phyloP scores from a whole-genome alignment of 2,113 vertebrate species.

The Sylvilagus bachmani region DNA sequence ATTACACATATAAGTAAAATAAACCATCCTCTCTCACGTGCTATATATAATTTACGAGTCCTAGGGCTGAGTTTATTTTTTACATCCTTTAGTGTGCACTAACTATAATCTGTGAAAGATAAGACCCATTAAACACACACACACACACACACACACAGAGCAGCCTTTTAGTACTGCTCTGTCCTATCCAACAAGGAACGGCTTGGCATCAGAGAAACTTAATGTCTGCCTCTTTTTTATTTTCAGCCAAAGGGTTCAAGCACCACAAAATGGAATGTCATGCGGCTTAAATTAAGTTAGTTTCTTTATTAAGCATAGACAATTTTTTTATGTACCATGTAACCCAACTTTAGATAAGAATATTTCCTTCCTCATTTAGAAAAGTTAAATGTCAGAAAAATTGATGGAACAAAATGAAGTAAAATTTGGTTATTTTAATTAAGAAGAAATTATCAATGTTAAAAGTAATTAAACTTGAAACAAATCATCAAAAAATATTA shows the following conservation, averaged over 20 bases:
- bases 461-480: conserved; percentile 67
- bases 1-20: not conserved
- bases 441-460: conserved; percentile 51
- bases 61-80: not conserved
- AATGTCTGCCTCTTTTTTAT: not conserved
- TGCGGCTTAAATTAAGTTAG: not conserved
- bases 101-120: conserved; percentile 33
- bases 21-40: not conserved
- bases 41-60: not conserved
- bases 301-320: conserved; percentile 16
- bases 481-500: not conserved
- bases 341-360: conserved; percentile 25
- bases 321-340: conserved; percentile 50
- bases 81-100: conserved; percentile 1
- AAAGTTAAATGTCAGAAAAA: not conserved
- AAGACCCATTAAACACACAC: too few species aligned
- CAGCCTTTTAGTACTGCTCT: not conserved
- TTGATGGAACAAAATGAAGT: conserved; percentile 51
- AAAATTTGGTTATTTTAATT: conserved; percentile 53
- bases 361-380: conserved; percentile 58
- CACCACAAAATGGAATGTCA: not conserved
- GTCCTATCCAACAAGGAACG: not conserved
- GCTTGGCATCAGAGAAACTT: not conserved
- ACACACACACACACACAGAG: too few species aligned
- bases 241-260: conserved; percentile 51